Percentiles rank a stretch among this genome's conserved stretches.
These are phyloP conservation scores for Peribatodes rhomboidaria DNA, from an alignment of 2,888 invertebrate species.

Conservation along the genomic window DNA sequence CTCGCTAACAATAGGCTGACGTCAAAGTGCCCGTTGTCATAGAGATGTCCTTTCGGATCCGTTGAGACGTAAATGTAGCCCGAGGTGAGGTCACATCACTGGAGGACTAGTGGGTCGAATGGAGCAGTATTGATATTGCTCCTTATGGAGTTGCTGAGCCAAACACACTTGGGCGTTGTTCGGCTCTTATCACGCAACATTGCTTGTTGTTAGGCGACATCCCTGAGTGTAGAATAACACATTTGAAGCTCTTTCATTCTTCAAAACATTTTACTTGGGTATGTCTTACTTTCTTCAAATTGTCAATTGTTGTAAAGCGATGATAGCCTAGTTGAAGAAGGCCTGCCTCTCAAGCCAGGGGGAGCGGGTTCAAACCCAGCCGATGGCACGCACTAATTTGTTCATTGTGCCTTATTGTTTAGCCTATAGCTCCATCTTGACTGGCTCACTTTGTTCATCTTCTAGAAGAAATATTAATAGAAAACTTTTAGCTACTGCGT, in stretches of 20 bases:
- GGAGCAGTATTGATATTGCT: slow-evolving; percentile 22
- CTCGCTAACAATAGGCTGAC: slow-evolving; percentile 32
- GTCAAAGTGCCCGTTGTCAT: slow-evolving; percentile 51
- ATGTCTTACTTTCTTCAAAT: background rate
- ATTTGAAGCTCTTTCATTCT: background rate
- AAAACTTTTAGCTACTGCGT: no score
- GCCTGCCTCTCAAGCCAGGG: no score
- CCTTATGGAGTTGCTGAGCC: slow-evolving; percentile 17
- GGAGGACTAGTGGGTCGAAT: slow-evolving; percentile 12
- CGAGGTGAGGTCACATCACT: slow-evolving; percentile 41
- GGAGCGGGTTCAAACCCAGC: no score
- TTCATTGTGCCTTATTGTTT: no score
- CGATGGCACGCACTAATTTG: no score
- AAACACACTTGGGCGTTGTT: slow-evolving; percentile 3
- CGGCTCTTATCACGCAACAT: slow-evolving; percentile 12
- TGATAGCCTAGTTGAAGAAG: no score
- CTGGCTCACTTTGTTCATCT: no score
- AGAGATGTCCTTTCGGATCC: slow-evolving; percentile 46
- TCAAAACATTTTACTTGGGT: background rate
- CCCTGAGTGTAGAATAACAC: background rate
- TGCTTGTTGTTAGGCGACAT: slow-evolving; percentile 5
- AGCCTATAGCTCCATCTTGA: no score
- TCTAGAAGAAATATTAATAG: no score
- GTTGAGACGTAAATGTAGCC: slow-evolving; percentile 46
- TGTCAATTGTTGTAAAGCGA: no score